phyloP scores from a whole-genome alignment of 2,113 vertebrate species.

The Eretmochelys imbricata region DNA sequence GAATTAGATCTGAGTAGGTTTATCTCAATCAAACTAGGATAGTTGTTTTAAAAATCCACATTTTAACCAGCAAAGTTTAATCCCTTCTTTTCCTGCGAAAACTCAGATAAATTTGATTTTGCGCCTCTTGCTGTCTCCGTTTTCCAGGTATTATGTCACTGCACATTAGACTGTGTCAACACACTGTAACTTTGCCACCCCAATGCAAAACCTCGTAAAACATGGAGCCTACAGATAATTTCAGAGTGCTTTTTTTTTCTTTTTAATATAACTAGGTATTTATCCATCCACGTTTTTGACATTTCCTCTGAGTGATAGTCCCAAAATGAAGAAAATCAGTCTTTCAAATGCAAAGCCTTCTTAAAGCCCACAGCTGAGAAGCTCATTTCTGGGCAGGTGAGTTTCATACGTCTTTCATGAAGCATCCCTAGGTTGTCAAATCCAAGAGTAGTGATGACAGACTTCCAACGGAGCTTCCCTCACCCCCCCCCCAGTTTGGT shows the following conservation, averaged over 20 bases:
- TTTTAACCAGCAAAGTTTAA: slow-evolving; percentile 74
- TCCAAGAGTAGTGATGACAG: slow-evolving; percentile 19
- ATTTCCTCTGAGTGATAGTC: slow-evolving; percentile 54
- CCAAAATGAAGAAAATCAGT: slow-evolving; percentile 66
- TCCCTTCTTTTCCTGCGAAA: slow-evolving; percentile 72
- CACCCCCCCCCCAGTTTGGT: background rate
- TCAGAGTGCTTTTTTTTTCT: slow-evolving; percentile 26
- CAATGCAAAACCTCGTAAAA: slow-evolving; percentile 74
- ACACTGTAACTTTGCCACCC: slow-evolving; percentile 61
- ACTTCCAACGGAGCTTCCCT: slow-evolving; percentile 44
- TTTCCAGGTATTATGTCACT: slow-evolving; percentile 71
- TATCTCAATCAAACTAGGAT: slow-evolving; percentile 72
- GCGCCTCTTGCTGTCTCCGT: slow-evolving; percentile 55
- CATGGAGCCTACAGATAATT: slow-evolving; percentile 65
- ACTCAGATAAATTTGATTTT: slow-evolving; percentile 74
- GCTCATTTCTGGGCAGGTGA: slow-evolving; percentile 62
- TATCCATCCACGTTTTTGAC: slow-evolving; percentile 66
- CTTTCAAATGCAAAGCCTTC: slow-evolving; percentile 68
- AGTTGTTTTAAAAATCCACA: slow-evolving; percentile 47
- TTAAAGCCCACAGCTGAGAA: slow-evolving; percentile 40
- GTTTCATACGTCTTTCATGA: slow-evolving; percentile 5
- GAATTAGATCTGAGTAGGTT: slow-evolving; percentile 72
- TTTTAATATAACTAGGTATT: slow-evolving; percentile 64
- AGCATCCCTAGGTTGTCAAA: background rate
- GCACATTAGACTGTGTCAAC: slow-evolving; percentile 68